Conservation (phyloP, 2,113 vertebrate genomes). For the Hyla sarda region DNA sequence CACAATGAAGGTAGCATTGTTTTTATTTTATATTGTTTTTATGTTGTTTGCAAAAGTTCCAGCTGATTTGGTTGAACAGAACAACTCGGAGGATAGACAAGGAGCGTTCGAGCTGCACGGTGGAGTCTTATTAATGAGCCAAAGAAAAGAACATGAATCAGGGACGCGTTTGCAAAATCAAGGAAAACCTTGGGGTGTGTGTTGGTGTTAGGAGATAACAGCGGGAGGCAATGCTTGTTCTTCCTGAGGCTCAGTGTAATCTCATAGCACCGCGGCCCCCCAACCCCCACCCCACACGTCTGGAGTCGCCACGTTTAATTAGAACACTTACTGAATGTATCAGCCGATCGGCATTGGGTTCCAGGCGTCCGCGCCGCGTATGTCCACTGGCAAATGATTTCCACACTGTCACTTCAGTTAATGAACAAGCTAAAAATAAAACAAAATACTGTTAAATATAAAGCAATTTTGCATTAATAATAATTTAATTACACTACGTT, state of each 20-base stretch:
- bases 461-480: constrained; percentile 48
- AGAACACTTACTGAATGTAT: constrained; percentile 44
- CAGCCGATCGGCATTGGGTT: constrained; percentile 42
- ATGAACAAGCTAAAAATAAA: constrained; percentile 49
- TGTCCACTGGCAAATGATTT: constrained; percentile 52
- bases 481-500: constrained; percentile 38
- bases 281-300: background rate
- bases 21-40: background rate
- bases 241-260: constrained; percentile 44
- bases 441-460: constrained; percentile 44
- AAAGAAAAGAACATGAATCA: constrained; percentile 39
- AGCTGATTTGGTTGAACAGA: constrained; percentile 15
- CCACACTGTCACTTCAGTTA: constrained; percentile 47
- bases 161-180: constrained; percentile 44
- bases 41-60: background rate
- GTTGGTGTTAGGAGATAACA: constrained; percentile 55
- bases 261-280: constrained; percentile 19
- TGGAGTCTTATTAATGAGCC: constrained; percentile 42
- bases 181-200: constrained; percentile 43
- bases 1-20: background rate
- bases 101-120: background rate
- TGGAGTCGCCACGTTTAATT: constrained; percentile 38
- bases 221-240: constrained; percentile 36
- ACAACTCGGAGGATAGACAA: constrained; percentile 7
- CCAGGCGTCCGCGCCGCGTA: constrained; percentile 25